These are phyloP conservation scores for Actias luna DNA, from an alignment of 2,888 invertebrate genomes.

Conservation along the genomic window DNA sequence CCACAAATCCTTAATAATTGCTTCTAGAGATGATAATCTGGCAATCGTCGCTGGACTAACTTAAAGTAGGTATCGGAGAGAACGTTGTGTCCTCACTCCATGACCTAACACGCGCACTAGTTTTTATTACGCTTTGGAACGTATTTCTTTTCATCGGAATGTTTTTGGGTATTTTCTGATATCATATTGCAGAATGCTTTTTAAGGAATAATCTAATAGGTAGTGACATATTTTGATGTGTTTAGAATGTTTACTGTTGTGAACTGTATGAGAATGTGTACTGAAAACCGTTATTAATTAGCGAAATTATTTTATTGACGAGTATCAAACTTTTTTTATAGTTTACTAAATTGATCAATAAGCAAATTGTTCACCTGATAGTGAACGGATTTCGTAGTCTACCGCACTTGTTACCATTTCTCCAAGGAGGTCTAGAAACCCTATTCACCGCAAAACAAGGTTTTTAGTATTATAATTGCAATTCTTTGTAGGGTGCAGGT, in stretches of 20 bases:
- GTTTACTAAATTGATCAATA: too few species aligned
- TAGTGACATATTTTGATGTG: too few species aligned
- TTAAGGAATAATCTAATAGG: slow-evolving; percentile 42
- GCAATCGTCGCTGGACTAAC: slow-evolving; percentile 50
- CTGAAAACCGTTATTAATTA: neutral
- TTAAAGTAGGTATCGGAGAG: slow-evolving; percentile 35
- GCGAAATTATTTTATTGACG: neutral
- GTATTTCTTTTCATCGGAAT: slow-evolving; percentile 61
- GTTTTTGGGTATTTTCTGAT: slow-evolving; percentile 52
- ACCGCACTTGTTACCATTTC: too few species aligned
- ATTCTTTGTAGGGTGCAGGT: too few species aligned
- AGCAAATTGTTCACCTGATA: too few species aligned
- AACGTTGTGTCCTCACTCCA: slow-evolving; percentile 26
- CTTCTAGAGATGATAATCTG: slow-evolving; percentile 68
- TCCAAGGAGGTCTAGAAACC: too few species aligned
- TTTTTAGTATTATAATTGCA: too few species aligned
- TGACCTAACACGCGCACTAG: slow-evolving; percentile 50
- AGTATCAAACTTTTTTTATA: too few species aligned
- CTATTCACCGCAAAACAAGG: too few species aligned
- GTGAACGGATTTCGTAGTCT: too few species aligned
- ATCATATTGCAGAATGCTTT: slow-evolving; percentile 53
- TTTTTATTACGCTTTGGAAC: slow-evolving; percentile 57
- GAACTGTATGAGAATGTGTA: too few species aligned
- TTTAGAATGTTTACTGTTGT: too few species aligned
- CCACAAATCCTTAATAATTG: slow-evolving; percentile 74